Percentiles rank a stretch among this genome's conserved stretches.
phyloP scores from a whole-genome alignment of 2,888 invertebrate species.

The Ectemnius continuus region DNA sequence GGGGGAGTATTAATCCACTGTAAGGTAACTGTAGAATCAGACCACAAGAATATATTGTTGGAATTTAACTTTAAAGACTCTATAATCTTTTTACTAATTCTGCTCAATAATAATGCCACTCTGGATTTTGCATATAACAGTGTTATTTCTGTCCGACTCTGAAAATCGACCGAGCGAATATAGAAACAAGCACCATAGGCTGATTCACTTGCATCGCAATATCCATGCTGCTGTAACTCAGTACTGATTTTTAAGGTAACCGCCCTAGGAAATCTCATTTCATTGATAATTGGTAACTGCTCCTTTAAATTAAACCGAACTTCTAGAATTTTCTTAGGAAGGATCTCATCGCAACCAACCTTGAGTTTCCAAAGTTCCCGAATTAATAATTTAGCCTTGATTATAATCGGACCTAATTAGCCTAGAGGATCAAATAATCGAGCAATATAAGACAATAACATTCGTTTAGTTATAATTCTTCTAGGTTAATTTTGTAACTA shows the following conservation, averaged over 20 bases:
- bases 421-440: slow-evolving; percentile 8
- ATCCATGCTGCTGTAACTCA: slow-evolving; percentile 2
- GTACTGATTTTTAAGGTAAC: neutral
- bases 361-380: slow-evolving; percentile 9
- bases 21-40: slow-evolving; percentile 9
- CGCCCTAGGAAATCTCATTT: neutral
- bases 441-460: neutral
- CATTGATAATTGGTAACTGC: neutral
- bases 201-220: slow-evolving; percentile 11
- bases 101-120: neutral
- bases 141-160: neutral
- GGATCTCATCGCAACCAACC: slow-evolving; percentile 23
- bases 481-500: neutral
- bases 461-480: neutral
- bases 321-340: slow-evolving; percentile 4
- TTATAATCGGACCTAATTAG: neutral
- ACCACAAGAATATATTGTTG: neutral
- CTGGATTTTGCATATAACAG: slow-evolving; percentile 5
- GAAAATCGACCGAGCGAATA: neutral
- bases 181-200: slow-evolving; percentile 13
- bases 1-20: slow-evolving; percentile 9
- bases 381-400: slow-evolving; percentile 7
- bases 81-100: neutral
- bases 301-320: slow-evolving; percentile 6
- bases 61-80: neutral